Conservation (phyloP, 2,113 vertebrate genomes). For the Engystomops pustulosus region DNA sequence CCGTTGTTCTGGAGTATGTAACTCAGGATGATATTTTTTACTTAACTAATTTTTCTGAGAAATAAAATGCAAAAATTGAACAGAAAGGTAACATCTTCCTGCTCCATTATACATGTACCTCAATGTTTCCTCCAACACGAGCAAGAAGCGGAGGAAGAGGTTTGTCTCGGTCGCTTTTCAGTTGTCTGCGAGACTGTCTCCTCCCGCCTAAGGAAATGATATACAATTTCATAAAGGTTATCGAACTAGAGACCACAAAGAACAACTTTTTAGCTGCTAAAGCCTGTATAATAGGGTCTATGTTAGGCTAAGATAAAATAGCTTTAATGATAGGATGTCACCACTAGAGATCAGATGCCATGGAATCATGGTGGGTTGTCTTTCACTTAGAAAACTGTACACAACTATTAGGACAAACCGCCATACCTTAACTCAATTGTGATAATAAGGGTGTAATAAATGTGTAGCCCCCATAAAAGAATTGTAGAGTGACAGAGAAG, state of each 20-base stretch:
- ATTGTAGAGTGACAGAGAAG: not conserved
- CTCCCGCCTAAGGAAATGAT: conserved; percentile 80
- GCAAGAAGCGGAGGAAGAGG: conserved; percentile 93
- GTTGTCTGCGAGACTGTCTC: conserved; percentile 91
- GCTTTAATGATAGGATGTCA: not conserved
- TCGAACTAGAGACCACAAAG: no score
- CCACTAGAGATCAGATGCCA: not conserved
- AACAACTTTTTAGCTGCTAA: no score
- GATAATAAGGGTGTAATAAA: no score
- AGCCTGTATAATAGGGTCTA: no score
- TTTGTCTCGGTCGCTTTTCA: conserved; percentile 94
- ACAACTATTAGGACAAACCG: not conserved
- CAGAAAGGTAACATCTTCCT: not conserved
- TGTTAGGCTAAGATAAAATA: no score
- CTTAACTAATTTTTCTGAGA: not conserved
- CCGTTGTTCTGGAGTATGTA: not conserved
- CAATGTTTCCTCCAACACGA: conserved; percentile 93
- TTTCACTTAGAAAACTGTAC: not conserved
- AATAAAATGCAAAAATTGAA: not conserved
- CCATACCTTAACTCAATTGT: no score
- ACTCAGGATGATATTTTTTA: not conserved
- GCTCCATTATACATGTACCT: conserved; percentile 74
- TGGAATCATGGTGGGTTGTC: not conserved
- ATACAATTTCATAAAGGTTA: not conserved
- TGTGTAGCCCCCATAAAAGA: no score